phyloP scores from a whole-genome alignment of 2,888 invertebrate genomes.

The Pedicia rivosa region DNA sequence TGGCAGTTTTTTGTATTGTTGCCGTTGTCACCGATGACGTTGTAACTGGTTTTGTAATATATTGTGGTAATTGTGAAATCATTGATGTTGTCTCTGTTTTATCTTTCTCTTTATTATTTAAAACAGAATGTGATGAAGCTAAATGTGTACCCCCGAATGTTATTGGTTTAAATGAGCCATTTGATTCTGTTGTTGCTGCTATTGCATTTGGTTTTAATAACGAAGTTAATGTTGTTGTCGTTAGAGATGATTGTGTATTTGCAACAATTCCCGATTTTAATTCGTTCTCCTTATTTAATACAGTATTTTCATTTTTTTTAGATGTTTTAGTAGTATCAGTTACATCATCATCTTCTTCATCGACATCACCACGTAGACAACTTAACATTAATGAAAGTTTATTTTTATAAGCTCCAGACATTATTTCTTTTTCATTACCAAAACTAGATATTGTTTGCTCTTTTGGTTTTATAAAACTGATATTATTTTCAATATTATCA shows the following conservation, averaged over 20 bases:
- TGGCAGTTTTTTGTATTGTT: too few relatives aligned
- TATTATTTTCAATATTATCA: not conserved
- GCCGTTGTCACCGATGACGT: too few relatives aligned
- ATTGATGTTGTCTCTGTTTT: not conserved
- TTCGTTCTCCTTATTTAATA: not conserved
- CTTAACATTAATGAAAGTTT: slow-evolving; percentile 28
- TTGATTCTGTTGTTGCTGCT: not conserved
- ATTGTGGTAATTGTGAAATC: too few relatives aligned
- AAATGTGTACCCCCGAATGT: too few relatives aligned
- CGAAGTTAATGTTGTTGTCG: not conserved
- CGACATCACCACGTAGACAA: slow-evolving; percentile 25
- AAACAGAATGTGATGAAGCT: too few relatives aligned
- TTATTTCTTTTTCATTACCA: slow-evolving; percentile 15
- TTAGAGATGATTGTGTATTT: not conserved
- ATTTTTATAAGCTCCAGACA: slow-evolving; percentile 24
- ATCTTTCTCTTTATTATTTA: too few relatives aligned
- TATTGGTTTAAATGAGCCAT: too few relatives aligned
- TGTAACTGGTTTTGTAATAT: not conserved
- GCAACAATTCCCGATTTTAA: not conserved
- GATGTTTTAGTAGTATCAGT: not conserved
- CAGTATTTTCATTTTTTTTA: too few relatives aligned
- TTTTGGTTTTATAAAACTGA: slow-evolving; percentile 25
- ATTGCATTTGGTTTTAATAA: not conserved
- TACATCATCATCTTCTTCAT: slow-evolving; percentile 16
- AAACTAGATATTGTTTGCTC: slow-evolving; percentile 15